Percentiles rank a stretch among this genome's conserved stretches.
These are phyloP conservation scores for Priocnemis perturbator DNA, from an alignment of 2,888 invertebrate species.

Conservation along the genomic window DNA sequence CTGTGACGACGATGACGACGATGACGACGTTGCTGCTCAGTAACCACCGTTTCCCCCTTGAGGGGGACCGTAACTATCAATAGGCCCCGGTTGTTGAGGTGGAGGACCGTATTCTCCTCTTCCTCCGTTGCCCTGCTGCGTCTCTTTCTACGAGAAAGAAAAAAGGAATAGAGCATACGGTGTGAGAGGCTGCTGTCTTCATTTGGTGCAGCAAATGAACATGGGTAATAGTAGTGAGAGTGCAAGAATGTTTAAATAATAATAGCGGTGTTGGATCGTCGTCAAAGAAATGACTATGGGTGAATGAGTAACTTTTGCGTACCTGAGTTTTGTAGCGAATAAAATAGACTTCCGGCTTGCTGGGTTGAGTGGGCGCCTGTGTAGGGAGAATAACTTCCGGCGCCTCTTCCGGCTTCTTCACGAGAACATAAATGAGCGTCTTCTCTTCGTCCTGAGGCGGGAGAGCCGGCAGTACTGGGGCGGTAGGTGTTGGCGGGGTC, in stretches of 20 bases:
- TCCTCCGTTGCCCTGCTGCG: constrained; percentile 36
- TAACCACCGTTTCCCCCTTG: constrained; percentile 36
- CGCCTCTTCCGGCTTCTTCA: constrained; percentile 91
- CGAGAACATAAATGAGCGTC: constrained; percentile 90
- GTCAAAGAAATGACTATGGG: background rate
- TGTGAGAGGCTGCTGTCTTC: too few relatives aligned
- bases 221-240: background rate
- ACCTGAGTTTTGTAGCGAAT: constrained; percentile 93
- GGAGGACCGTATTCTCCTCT: constrained; percentile 69
- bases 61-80: constrained; percentile 77
- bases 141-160: constrained; percentile 64
- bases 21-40: too few relatives aligned
- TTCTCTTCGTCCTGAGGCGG: constrained; percentile 93
- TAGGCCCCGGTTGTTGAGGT: constrained; percentile 64
- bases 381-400: constrained; percentile 88
- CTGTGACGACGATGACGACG: too few relatives aligned
- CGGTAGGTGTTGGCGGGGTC: constrained; percentile 76
- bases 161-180: background rate
- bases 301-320: constrained; percentile 33
- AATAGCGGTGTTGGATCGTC: background rate
- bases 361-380: constrained; percentile 88
- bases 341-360: constrained; percentile 93
- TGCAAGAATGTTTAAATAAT: background rate
- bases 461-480: constrained; percentile 75
- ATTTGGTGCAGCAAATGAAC: too few relatives aligned